phyloP scores from a whole-genome alignment of 2,113 vertebrate species.

The Petrocephalus microphthalmus region DNA sequence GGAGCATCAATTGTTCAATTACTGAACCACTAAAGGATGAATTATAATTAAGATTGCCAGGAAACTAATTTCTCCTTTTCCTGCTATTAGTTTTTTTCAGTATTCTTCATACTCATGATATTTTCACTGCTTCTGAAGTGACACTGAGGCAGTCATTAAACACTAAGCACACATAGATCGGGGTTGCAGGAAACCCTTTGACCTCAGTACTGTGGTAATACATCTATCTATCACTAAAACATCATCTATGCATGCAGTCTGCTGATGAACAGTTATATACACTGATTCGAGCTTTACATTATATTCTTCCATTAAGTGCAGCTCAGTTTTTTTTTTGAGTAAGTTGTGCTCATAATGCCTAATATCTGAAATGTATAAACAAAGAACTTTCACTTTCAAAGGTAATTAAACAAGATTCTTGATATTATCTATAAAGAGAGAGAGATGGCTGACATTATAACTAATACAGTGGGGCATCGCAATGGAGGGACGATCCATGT shows the following conservation, averaged over 20 bases:
- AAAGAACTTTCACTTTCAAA: background rate
- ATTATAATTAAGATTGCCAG: conserved; percentile 26
- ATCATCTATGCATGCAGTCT: background rate
- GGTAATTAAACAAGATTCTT: background rate
- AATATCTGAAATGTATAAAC: background rate
- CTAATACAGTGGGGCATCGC: too few relatives aligned
- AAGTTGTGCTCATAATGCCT: background rate
- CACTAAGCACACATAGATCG: background rate
- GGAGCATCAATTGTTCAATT: conserved; percentile 20
- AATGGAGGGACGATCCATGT: too few relatives aligned
- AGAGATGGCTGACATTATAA: background rate
- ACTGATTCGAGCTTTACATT: background rate
- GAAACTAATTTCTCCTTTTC: conserved; percentile 20
- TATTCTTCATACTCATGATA: background rate
- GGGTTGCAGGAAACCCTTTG: background rate
- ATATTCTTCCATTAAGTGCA: background rate
- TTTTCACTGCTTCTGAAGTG: background rate
- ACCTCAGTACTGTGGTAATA: background rate
- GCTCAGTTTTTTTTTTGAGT: background rate
- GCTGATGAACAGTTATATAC: background rate
- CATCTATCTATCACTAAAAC: background rate
- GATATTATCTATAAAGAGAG: conserved; percentile 12
- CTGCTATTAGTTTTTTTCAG: conserved; percentile 17
- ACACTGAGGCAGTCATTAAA: background rate
- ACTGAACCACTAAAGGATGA: conserved; percentile 21